Evolutionary conservation across 2,888 invertebrate genomes (phyloP), one percentile per base, ranked within the genome.

Genomic region (Julus scanicus): DNA sequence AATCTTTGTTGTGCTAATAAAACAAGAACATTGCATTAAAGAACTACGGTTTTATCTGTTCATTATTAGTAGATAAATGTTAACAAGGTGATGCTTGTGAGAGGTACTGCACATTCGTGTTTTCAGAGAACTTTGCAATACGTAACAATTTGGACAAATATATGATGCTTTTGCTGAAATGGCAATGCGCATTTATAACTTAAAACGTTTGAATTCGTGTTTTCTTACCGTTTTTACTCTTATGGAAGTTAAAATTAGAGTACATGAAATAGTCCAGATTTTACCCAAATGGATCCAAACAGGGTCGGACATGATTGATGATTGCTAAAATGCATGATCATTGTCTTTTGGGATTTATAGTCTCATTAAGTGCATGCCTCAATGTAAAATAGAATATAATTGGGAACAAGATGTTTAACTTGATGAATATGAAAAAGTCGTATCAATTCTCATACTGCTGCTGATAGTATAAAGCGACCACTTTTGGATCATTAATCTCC

Each of bases 1-100:
- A n/a, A 63, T 63, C 57, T 63, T 63, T n/a, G 57, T 63, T 63
- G 57, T 63, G 57, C n/a, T 63, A 63, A n/a, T 63, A n/a, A n/a
- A 63, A 44, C 44, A 44, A 44, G 44, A 44, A 63, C 5, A 5
- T 63, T 63, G 57, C 17, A 63, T 63, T 63, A n/a, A 63, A 63
- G n/a, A 2, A 63, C 57, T 20, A n/a, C 4, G 15, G 57, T 63
- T 63, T 63, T 63, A 63, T n/a, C 17, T 63, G n/a, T 63, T 63
- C 57, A 63, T 63, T 63, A 17, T 17, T 63, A 63, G n/a, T 63
- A n/a, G 6, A 63, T 63, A 3, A 63, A n/a, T 63, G 57, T 63
- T 63, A n/a, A 63, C 17, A 63, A 63, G 57, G n/a, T n/a, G n/a
- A 63, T 63, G n/a, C 57, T 63, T 63, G 57, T 63, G 17, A 15